Percentiles rank a stretch among this genome's conserved stretches.
Conservation (phyloP, 30 jellyfish, hydroid and myxozoan genomes). For the Clytia hemisphaerica region DNA sequence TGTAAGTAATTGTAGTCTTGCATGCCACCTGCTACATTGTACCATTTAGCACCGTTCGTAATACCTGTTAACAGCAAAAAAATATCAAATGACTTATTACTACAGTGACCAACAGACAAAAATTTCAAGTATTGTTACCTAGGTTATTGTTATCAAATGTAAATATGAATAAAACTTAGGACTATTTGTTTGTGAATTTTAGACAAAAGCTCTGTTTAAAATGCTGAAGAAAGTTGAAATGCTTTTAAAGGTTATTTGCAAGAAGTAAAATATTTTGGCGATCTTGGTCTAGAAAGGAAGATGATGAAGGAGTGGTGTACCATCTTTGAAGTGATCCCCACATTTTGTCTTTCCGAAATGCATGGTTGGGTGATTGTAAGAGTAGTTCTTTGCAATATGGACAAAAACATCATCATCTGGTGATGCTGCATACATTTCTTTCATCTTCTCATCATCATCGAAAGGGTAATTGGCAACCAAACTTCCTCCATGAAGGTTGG, state of each 20-base stretch:
- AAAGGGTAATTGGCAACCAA: conserved; percentile 83
- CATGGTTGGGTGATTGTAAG: conserved; percentile 83
- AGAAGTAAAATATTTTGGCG: no score
- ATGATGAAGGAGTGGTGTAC: no score
- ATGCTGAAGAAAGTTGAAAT: no score
- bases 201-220: no score
- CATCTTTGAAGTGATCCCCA: conserved; percentile 48
- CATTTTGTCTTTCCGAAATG: conserved; percentile 61
- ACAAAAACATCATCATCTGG: conserved; percentile 87
- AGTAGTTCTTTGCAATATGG: conserved; percentile 59
- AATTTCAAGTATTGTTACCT: no score
- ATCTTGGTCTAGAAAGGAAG: no score
- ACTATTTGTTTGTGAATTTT: no score
- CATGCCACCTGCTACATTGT: conserved; percentile 97
- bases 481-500: conserved; percentile 93
- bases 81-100: no score
- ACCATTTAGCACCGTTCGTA: conserved; percentile 99
- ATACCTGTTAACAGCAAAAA: conserved; percentile 46
- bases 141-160: no score
- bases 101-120: no score
- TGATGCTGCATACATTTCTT: conserved; percentile 41
- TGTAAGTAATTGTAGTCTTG: conserved; percentile 86
- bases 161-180: no score
- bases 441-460: conserved; percentile 27
- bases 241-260: no score